Evolutionary conservation across 2,888 invertebrate species (phyloP), one percentile per base, ranked within the genome.

Genomic region (Cactoblastis cactorum): DNA sequence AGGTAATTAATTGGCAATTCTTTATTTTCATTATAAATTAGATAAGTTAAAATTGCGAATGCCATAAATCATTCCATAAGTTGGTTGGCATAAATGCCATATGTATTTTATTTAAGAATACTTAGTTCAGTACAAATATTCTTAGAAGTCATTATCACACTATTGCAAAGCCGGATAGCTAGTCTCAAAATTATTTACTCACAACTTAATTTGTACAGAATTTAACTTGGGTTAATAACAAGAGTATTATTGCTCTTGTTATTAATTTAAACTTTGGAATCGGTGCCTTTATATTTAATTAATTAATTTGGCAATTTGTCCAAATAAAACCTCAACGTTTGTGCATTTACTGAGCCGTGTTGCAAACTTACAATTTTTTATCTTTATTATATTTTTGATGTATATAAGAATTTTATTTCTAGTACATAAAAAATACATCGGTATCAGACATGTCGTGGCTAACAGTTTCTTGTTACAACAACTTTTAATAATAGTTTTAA

Each of bases 301-400:
- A n/a, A 48, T 28, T 48, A 22, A 48, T 48, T 48, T 24, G 37
- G 24, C 46, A 35, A 38, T 48, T 37, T 48, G 47, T 37, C 37
- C 15, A 11, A n/a, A 38, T 28, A 3, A 37, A 47, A 47, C 47
- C 47, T 35, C 47, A 35, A 37, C 24, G 19, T 47, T 47, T 47
- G 35, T 9, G 14, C 2, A 22, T 12, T 37, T 24, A 28, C 28
- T 43, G 43, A 32, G 28, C 43, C 43, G 43, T 43, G 28, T 8
- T 3, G 9, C 8, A 11, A 9, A 1, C 17, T 17, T 15, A 15
- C 22, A 12, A 17, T 28, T 8, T 28, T 3, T 11, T 43, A 18
- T 17, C 18, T 38, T 18, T 18, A 38, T 18, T 38, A 17, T 9
- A 15, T 37, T 15, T 18, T 18, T n/a, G 8, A 28, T n/a, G n/a